These are phyloP conservation scores for Leuciscus idus DNA, from an alignment of 2,113 vertebrate species.

Conservation along the genomic window DNA sequence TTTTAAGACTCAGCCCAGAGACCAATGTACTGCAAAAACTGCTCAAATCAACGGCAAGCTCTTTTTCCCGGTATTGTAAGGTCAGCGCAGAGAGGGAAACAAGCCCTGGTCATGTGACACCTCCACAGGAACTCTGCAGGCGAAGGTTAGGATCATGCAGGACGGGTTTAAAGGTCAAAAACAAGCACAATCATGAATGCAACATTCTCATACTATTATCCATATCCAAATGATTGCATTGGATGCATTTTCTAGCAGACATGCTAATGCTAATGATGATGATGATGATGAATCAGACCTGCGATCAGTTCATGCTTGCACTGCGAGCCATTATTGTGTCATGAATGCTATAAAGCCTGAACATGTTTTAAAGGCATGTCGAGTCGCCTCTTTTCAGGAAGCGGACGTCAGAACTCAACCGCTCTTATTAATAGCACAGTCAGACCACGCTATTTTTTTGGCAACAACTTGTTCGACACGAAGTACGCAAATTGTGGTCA, in stretches of 20 bases:
- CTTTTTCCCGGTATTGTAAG: not conserved
- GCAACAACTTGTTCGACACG: not conserved
- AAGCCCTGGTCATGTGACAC: not conserved
- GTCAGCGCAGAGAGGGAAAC: not conserved
- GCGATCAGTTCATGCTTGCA: not conserved
- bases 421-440: not conserved
- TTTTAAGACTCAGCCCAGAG: not conserved
- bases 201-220: not conserved
- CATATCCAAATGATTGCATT: too few species aligned
- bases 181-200: not conserved
- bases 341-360: not conserved
- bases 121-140: not conserved
- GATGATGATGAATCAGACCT: not conserved
- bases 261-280: not conserved
- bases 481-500: not conserved
- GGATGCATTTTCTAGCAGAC: not conserved
- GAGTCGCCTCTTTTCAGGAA: not conserved
- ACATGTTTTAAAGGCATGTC: not conserved
- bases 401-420: not conserved
- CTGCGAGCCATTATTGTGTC: not conserved
- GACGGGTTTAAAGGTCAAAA: not conserved
- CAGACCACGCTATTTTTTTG: not conserved
- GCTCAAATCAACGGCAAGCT: not conserved
- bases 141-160: not conserved
- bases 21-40: not conserved